phyloP scores from a whole-genome alignment of 2,113 vertebrate genomes.

The Tamias sibiricus region DNA sequence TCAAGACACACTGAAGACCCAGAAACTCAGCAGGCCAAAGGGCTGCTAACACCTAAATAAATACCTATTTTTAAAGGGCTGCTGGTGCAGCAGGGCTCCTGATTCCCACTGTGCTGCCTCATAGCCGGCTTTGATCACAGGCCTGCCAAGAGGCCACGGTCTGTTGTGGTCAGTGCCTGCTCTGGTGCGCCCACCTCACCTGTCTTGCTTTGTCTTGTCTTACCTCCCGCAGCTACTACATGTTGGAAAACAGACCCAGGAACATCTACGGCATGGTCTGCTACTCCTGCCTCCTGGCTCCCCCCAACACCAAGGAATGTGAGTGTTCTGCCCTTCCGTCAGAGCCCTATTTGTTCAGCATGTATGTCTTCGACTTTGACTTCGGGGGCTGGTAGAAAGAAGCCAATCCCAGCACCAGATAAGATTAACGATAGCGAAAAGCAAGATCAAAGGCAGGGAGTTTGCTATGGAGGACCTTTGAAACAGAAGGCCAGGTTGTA shows the following conservation, averaged over 20 bases:
- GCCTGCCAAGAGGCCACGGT: background rate
- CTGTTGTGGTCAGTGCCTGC: constrained; percentile 52
- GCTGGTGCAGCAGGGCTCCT: background rate
- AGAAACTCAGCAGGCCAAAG: constrained; percentile 48
- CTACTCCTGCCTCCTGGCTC: constrained; percentile 95
- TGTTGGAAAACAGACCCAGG: constrained; percentile 95
- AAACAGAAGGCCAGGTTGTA: background rate
- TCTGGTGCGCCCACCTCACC: constrained; percentile 50
- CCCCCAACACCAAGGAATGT: constrained; percentile 98
- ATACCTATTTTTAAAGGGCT: too few species aligned
- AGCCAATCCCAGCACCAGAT: background rate
- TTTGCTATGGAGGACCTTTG: background rate
- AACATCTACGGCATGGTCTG: constrained; percentile 98
- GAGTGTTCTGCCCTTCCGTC: constrained; percentile 79
- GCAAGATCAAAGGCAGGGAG: background rate
- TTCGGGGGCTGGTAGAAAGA: background rate
- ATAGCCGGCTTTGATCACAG: background rate
- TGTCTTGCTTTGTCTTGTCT: constrained; percentile 76
- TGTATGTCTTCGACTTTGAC: background rate
- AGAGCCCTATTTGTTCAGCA: background rate
- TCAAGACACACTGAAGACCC: constrained; percentile 60
- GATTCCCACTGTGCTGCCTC: background rate
- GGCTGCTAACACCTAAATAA: too few species aligned
- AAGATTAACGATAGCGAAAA: background rate
- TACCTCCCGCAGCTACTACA: constrained; percentile 92